Conservation (phyloP, 2,888 invertebrate genomes). For the Lasioglossum marginatum region DNA sequence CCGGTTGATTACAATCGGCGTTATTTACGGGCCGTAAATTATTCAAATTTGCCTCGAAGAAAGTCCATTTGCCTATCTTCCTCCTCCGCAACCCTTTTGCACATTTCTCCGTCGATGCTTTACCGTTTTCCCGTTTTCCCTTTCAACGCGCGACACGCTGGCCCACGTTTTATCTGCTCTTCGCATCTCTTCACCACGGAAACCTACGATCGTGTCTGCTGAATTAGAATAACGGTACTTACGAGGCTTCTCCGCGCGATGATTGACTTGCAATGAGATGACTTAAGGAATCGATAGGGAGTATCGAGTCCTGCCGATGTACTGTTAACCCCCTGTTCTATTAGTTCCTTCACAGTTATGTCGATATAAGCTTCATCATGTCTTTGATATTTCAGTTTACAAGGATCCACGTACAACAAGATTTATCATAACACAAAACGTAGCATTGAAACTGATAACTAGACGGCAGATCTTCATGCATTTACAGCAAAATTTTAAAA, state of each 20-base stretch:
- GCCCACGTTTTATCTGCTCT: background rate
- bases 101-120: background rate
- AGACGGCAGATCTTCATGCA: too few relatives aligned
- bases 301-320: background rate
- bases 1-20: slow-evolving; percentile 76
- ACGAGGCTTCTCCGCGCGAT: background rate
- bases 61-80: slow-evolving; percentile 53
- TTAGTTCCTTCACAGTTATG: background rate
- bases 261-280: background rate
- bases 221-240: background rate
- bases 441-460: too few relatives aligned
- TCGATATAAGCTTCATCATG: too few relatives aligned
- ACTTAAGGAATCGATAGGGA: background rate
- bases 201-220: background rate
- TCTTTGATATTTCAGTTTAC: too few relatives aligned
- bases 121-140: background rate
- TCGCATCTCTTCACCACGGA: background rate
- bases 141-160: background rate
- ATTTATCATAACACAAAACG: too few relatives aligned
- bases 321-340: background rate
- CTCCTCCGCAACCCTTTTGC: slow-evolving; percentile 45
- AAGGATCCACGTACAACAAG: too few relatives aligned
- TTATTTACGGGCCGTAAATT: slow-evolving; percentile 81
- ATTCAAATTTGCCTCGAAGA: slow-evolving; percentile 70
- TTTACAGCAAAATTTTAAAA: too few relatives aligned